Evolutionary conservation across 2,797 vertebrate species (phyloP).

Genomic region (Crocidura indochinensis): DNA sequence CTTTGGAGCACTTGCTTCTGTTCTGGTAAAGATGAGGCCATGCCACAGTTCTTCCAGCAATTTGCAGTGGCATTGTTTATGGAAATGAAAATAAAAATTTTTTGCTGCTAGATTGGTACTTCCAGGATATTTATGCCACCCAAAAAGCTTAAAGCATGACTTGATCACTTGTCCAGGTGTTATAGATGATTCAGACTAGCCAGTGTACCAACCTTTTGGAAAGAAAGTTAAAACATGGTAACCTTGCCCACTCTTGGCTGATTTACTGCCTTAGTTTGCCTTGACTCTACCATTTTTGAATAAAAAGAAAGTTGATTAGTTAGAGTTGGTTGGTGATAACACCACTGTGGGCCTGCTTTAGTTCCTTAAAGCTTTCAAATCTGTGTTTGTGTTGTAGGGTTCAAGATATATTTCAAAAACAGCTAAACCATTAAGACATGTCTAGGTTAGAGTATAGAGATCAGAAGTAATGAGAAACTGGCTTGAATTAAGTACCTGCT

Average conservation of each 20-base stretch:
- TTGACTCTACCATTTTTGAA: neutral
- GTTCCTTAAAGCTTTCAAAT: constrained; percentile 43
- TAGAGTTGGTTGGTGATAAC: neutral
- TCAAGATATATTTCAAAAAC: constrained; percentile 8
- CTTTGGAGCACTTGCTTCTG: neutral
- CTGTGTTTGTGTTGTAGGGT: constrained; percentile 9
- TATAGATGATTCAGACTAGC: constrained; percentile 1
- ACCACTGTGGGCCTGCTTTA: constrained; percentile 7
- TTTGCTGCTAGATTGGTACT: neutral
- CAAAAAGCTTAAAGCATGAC: neutral
- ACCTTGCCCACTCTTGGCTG: neutral
- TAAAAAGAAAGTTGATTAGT: neutral
- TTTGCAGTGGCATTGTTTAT: neutral
- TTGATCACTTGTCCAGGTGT: neutral
- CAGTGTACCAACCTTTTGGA: neutral
- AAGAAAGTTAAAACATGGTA: neutral
- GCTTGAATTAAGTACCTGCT: neutral
- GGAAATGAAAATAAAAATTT: constrained; percentile 37
- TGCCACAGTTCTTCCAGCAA: neutral
- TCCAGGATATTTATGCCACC: constrained; percentile 15
- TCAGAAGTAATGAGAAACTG: neutral
- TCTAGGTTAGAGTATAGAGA: neutral
- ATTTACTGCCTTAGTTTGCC: constrained; percentile 49
- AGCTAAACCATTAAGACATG: neutral
- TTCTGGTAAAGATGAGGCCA: neutral